Conservation (phyloP, 1,140 invertebrate genomes). For the Apocrypta bakeri region DNA sequence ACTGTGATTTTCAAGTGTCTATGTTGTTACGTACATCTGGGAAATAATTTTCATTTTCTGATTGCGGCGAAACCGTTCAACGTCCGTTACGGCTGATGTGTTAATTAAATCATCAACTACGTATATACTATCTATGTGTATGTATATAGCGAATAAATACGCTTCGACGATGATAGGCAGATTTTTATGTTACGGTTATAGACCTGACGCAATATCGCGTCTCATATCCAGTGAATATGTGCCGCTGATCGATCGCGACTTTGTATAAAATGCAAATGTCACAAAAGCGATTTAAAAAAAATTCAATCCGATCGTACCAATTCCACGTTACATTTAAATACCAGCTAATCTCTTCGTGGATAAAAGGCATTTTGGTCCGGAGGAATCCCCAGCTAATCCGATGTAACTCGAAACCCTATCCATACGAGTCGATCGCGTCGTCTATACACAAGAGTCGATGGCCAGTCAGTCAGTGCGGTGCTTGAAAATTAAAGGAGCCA, state of each 20-base stretch:
- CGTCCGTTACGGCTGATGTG: neutral
- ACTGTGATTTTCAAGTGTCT: no score
- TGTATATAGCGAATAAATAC: neutral
- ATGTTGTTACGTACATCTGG: no score
- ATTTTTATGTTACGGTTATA: neutral
- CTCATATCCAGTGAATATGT: constrained; percentile 7
- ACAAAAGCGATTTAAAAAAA: no score
- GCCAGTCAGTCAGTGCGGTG: neutral
- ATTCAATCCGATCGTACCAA: no score
- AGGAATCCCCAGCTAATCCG: neutral
- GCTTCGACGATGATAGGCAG: constrained; percentile 7
- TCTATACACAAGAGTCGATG: neutral
- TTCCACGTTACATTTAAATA: neutral
- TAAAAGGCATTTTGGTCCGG: neutral
- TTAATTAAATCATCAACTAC: constrained; percentile 22
- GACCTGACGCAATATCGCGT: neutral
- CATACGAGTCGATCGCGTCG: neutral
- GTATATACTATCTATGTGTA: no score
- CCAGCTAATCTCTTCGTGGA: neutral
- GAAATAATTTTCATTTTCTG: no score
- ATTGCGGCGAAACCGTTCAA: no score
- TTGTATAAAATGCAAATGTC: no score
- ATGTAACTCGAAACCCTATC: constrained; percentile 1
- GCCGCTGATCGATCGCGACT: neutral
- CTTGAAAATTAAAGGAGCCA: constrained; percentile 21